Percentiles rank a stretch among this genome's conserved stretches.
phyloP scores from a whole-genome alignment of 2,113 vertebrate species.

The Thryonomys swinderianus region DNA sequence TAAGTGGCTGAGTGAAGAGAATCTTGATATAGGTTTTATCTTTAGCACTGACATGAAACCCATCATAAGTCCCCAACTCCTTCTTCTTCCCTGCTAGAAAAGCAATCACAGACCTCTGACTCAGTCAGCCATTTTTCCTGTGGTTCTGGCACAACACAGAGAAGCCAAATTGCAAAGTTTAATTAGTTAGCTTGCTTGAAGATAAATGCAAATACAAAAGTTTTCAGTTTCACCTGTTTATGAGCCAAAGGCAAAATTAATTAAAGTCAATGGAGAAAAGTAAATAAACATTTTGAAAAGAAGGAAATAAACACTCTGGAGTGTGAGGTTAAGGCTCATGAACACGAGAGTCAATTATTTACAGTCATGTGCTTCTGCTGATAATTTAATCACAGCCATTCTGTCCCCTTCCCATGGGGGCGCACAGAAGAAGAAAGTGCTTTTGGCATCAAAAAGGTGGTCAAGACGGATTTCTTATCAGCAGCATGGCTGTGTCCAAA shows the following conservation, averaged over 20 bases:
- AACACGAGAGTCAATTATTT: slow-evolving; percentile 77
- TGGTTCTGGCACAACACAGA: slow-evolving; percentile 38
- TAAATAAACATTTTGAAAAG: slow-evolving; percentile 79
- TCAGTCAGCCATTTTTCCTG: slow-evolving; percentile 44
- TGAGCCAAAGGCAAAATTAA: slow-evolving; percentile 81
- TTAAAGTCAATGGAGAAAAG: slow-evolving; percentile 82
- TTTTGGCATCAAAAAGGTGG: neutral
- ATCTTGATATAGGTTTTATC: neutral
- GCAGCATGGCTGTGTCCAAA: too few species aligned
- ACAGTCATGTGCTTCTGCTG: slow-evolving; percentile 62
- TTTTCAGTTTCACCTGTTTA: slow-evolving; percentile 73
- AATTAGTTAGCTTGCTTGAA: slow-evolving; percentile 77
- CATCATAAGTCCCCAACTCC: neutral
- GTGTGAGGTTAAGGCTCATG: slow-evolving; percentile 50
- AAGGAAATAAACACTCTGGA: slow-evolving; percentile 75
- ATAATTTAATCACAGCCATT: slow-evolving; percentile 45
- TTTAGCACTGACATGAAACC: neutral
- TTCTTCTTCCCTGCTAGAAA: neutral
- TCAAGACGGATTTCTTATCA: neutral
- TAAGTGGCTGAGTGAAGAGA: neutral
- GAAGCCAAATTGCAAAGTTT: slow-evolving; percentile 67
- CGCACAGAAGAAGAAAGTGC: neutral
- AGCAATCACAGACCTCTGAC: neutral
- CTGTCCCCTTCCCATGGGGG: slow-evolving; percentile 14
- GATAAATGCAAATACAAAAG: slow-evolving; percentile 73